Base-by-base conservation (phyloP, 1,140 invertebrate species). In the Pseudomyrmex dendroicus region DNA sequence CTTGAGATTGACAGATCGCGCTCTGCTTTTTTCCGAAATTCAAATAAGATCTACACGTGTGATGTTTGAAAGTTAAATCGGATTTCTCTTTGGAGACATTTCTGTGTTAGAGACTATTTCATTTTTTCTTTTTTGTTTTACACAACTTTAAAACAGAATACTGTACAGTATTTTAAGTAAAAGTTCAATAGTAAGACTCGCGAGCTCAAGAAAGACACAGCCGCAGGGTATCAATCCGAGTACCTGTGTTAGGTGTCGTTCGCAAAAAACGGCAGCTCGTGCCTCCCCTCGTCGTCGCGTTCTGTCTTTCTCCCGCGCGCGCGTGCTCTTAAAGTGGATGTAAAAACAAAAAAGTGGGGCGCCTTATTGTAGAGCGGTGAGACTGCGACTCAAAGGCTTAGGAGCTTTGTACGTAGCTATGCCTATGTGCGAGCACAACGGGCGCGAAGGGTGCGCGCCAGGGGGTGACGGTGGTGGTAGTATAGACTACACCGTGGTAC, bases 331-430 rank as follows among this genome's bases (percentile, higher is more conserved):
- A 78, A 85, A 85, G 88, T 82, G 88, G 73, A 89, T 82, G 84
- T 89, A 84, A 89, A 89, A 89, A 88, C 78, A 89, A 89, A 89
- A 89, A 94, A 94, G 92, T 94, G 91, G 92, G 89, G 91, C 91
- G 93, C 93, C 92, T 94, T 94, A 94, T 94, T 94, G 93, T 94
- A 90, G 89, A 90, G 86, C 89, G 91, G 92, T 92, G 91, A 93
- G 92, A 93, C 93, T 93, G 77, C 88, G 92, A 94, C 91, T 94
- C 94, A 94, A 94, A 94, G 93, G 93, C 93, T 94, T 92, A 93
- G 88, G 35, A 90, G 92, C 93, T 94, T 94, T 94, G 90, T 93
- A 91, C 87, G 85, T 89, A 88, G 91, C 91, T 91, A 66, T 89
- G 88, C 88, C 87, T 86, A 89, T 88, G 84, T 85, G 84, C 80